Evolutionary conservation across 2,888 invertebrate genomes (phyloP), one percentile per base, ranked within the genome.

Genomic region (Charanyca ferruginea): DNA sequence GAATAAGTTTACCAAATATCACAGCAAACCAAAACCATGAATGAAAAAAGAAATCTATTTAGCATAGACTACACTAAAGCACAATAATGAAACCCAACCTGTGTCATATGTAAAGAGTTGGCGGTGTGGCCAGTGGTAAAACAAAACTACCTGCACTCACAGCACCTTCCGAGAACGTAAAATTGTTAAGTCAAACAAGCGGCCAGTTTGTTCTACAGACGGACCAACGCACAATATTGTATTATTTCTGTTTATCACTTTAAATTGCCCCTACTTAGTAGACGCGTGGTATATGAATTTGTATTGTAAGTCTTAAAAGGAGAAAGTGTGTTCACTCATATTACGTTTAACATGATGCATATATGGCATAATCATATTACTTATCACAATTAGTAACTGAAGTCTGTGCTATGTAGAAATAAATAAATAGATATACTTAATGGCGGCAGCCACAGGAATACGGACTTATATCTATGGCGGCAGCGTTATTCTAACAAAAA

Each of bases 141-240:
- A 91, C 91, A 91, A 88, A 76, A 80, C 89, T 93, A 94, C 94
- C 94, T 93, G 93, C 86, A 84, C 80, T 83, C 80, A 83, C 83
- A 82, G 85, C 86, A 83, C 89, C 88, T 94, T 94, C 94, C 81
- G 63, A 89, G 94, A 94, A 94, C 85, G 89, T 91, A 87, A 90
- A 91, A 93, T 94, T 92, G 90, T 92, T 87, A 93, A 91, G 85
- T 88, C 89, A 93, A 93, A 93, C 85, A 93, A 84, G 83, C 77
- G 80, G 80, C 79, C 79, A 87, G 91, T 91, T 90, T 90, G 89
- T 89, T 90, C 85, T 87, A 84, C 87, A 81, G 79, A 67, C 69
- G 75, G 74, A 63, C 61, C 59, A 67, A 44, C 69, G 61, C 55
- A 72, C 73, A 68, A 67, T 73, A 79, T 81, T 82, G 81, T 85